Evolutionary conservation across 1,140 invertebrate species (phyloP), one percentile per base, ranked within the genome.

Genomic region (Pogonognathellus flavescens): DNA sequence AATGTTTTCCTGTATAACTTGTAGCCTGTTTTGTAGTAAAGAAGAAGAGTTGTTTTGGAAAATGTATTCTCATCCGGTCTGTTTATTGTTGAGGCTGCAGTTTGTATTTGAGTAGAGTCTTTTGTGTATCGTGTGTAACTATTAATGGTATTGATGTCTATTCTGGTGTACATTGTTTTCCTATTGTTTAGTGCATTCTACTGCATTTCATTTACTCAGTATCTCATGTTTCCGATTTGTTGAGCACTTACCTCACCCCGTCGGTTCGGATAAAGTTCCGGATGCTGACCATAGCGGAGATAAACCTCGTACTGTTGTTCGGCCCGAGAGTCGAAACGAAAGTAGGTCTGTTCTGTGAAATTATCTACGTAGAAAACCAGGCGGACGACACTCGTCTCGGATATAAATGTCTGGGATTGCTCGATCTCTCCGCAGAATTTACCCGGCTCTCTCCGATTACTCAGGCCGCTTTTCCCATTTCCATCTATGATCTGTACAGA

Each of bases 371-470:
- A 95, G 91, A 97, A 97, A 60, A 97, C 92, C 49, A 98, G 93
- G 89, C 95, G 95, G 11, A 98, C 96, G 90, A 96, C 95, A 89
- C 95, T 96, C 13, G 96, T 97, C 91, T 98, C 96, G 14, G 96
- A 97, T 89, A 97, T 97, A 92, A 97, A 97, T 7, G 95, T 97
- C 91, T 97, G 95, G 0, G 96, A 95, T 88, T 97, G 96, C 89
- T 98, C 97, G 16, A 95, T 96, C 90, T 98, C 96, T 0, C 96
- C 96, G 90, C 96, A 98, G 90, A 97, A 98, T 84, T 96, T 94
- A 5, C 96, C 96, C 0, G 95, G 95, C 86, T 96, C 95, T 87
- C 95, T 95, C 59, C 95, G 92, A 91, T 97, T 96, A 82, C 93
- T 95, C 10, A 96, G 94, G 89, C 95, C 95, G 10, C 95, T 95